Evolutionary conservation across 1,140 invertebrate genomes (phyloP).

Genomic region (Tetragnatha versicolor): DNA sequence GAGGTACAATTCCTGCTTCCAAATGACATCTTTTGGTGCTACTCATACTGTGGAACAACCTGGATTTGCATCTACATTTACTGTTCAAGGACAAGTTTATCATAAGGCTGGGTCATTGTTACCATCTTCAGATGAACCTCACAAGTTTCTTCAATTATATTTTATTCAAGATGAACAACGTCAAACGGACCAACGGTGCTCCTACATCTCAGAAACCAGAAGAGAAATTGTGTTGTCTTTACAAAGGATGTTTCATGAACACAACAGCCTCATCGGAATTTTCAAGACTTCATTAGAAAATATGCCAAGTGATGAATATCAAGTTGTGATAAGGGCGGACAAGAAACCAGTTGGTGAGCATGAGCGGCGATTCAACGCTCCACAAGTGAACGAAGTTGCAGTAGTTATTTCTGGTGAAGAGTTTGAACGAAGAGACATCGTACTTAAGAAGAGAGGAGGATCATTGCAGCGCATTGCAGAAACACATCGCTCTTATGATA

Average conservation of each 20-base stretch:
- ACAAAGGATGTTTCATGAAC: too few relatives aligned
- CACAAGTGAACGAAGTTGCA: constrained; percentile 58
- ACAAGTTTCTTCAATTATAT: constrained; percentile 66
- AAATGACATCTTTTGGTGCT: too few relatives aligned
- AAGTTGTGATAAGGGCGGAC: constrained; percentile 57
- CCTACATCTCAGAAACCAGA: too few relatives aligned
- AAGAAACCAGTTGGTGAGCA: constrained; percentile 57
- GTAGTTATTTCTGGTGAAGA: constrained; percentile 58
- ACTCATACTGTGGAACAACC: too few relatives aligned
- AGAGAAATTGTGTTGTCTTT: too few relatives aligned
- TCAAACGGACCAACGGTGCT: too few relatives aligned
- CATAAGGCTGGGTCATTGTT: constrained; percentile 62
- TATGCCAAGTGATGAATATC: constrained; percentile 29
- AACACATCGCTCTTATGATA: too few relatives aligned
- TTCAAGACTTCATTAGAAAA: constrained; percentile 16
- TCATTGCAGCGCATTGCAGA: too few relatives aligned
- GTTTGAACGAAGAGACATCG: constrained; percentile 4
- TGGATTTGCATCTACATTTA: too few relatives aligned
- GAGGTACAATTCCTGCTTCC: too few relatives aligned
- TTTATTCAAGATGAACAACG: constrained; percentile 57
- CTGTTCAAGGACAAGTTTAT: constrained; percentile 66
- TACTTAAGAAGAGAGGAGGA: too few relatives aligned
- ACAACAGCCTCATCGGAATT: too few relatives aligned
- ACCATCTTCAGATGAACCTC: constrained; percentile 58
- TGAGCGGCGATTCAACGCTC: constrained; percentile 58